These are phyloP conservation scores for Liopterus haemorrhoidalis DNA, from an alignment of 2,888 invertebrate genomes.

Conservation along the genomic window DNA sequence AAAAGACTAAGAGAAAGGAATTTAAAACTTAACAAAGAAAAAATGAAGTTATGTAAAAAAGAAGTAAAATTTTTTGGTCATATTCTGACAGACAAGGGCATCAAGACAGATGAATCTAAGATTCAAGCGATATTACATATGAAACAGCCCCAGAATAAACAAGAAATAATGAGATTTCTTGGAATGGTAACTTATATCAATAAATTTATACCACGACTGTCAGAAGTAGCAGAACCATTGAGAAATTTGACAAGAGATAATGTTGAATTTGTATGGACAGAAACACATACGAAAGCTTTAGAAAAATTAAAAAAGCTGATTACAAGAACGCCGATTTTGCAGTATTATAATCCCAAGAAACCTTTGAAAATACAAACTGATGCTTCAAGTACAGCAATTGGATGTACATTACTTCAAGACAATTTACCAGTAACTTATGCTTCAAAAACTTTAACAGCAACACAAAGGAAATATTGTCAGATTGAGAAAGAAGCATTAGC, in stretches of 20 bases:
- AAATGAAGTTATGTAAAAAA: constrained; percentile 23
- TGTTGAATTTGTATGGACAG: background rate
- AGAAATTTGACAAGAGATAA: constrained; percentile 14
- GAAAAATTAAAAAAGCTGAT: constrained; percentile 17
- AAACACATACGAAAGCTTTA: constrained; percentile 15
- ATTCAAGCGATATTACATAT: constrained; percentile 3
- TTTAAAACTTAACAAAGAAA: constrained; percentile 30
- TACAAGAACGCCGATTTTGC: constrained; percentile 16
- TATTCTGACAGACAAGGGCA: constrained; percentile 16
- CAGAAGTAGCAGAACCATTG: constrained; percentile 9
- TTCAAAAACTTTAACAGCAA: constrained; percentile 17
- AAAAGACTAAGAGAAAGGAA: constrained; percentile 21
- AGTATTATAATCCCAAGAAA: constrained; percentile 21
- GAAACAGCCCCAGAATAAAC: constrained; percentile 4
- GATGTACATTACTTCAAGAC: constrained; percentile 17
- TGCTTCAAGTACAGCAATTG: no score
- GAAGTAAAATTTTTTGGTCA: constrained; percentile 30
- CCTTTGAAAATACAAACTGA: constrained; percentile 24
- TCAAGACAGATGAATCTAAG: constrained; percentile 1
- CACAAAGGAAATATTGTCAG: constrained; percentile 21
- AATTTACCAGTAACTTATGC: constrained; percentile 20
- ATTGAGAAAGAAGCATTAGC: constrained; percentile 26
- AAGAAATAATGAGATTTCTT: constrained; percentile 6
- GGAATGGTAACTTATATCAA: constrained; percentile 6
- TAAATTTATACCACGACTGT: constrained; percentile 16